A percentile compares a stretch with the other conserved stretches of the same genome.
phyloP scores from a whole-genome alignment of 2,797 vertebrate species.

The Hapalemur alaotrensis region DNA sequence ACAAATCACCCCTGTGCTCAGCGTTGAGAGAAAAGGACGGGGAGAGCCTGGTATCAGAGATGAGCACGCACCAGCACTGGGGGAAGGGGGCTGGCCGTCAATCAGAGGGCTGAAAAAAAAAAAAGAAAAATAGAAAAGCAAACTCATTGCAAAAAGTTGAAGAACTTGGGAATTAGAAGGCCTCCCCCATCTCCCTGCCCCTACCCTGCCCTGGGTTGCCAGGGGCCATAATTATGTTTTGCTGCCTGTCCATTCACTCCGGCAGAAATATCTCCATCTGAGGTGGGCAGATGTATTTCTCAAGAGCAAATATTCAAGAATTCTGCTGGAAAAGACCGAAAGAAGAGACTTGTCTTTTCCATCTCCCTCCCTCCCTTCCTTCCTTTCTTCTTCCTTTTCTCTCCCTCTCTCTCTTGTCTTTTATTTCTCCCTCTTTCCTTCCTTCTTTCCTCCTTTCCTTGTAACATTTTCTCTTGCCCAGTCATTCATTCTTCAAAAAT shows the following conservation, averaged over 20 bases:
- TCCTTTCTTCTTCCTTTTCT: background rate
- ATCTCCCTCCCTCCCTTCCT: background rate
- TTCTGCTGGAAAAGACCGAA: background rate
- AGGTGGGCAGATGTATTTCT: background rate
- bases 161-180: background rate
- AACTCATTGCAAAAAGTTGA: background rate
- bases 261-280: background rate
- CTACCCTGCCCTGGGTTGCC: background rate
- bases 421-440: background rate
- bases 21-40: constrained; percentile 63
- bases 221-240: background rate
- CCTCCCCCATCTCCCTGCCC: background rate
- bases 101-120: constrained; percentile 47
- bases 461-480: background rate
- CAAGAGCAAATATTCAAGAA: background rate
- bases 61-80: background rate
- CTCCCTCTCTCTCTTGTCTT: background rate
- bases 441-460: background rate
- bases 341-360: background rate
- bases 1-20: constrained; percentile 53
- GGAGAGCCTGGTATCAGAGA: constrained; percentile 51
- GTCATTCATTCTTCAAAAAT: background rate
- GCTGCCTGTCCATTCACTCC: background rate
- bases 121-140: constrained; percentile 1
- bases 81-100: background rate